Evolutionary conservation across 2,797 vertebrate genomes (phyloP), one percentile per base, ranked within the genome.

Genomic region (Malurus splendens): DNA sequence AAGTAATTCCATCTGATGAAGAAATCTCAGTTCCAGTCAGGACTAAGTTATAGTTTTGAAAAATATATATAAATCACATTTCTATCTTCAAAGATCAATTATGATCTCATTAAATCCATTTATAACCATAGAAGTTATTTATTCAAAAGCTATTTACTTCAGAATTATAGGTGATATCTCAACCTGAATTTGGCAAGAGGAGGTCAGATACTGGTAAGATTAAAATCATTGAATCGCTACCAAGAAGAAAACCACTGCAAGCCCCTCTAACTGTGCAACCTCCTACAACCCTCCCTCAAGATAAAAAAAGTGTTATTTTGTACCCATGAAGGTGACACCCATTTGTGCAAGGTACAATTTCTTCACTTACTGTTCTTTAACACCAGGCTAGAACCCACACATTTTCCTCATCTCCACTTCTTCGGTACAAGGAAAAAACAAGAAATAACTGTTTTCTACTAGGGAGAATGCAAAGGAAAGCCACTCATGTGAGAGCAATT

Each of bases 351-450:
- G 16, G 42, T 0, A 30, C 6, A 15, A 59, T 81, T 70, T 86
- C 45, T 71, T 84, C 36, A 44, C 10, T 73, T 78, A 68, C 33
- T 87, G 14, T 55, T 83, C 52, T 52, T 15, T 39, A 68, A 70
- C 33, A 70, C 47, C 36, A 85, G 15, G 27, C 52, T 68, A 70
- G 79, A 83, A 2, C 13, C 19, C 44, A 54, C 17, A 5, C 11
- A 32, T 64, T 48, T 68, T 44, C 57, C 65, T 52, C 17, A 70
- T 18, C 18, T 80, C 61, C n/a, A 30, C 16, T 72, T 64, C 24
- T 55, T 25, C 3, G 2, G 20, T 27, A 51, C 6, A 36, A 0
- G 0, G n/a, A 45, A 72, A 74, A 73, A 66, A 16, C 11, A 70
- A 65, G 12, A 75, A 89, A 38, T 2, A 3, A 10, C 24, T 41